Base-by-base conservation (phyloP, 2,797 vertebrate species). In the Typhlichthys eigenmanni region DNA sequence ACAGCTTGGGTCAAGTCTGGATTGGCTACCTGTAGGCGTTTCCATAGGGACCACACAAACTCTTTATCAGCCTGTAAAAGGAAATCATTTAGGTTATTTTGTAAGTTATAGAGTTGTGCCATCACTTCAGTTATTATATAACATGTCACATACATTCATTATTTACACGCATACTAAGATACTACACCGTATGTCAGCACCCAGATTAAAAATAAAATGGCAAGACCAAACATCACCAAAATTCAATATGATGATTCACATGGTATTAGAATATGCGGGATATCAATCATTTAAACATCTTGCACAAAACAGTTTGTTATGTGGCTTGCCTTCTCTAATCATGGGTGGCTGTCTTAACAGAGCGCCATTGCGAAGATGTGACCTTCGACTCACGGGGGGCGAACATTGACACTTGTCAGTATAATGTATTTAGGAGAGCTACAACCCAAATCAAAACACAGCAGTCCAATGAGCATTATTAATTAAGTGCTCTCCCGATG, bases 21-120 rank as follows among this genome's bases (percentile, higher is more conserved):
- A 86, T 93, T 96, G 84, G 93, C 92, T 66, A 93, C 88, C 83
- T 96, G 95, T 32, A 98, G 92, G 47, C 87, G 88, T 87, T 97
- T 98, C 96, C 96, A 98, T 75, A 98, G 92, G 70, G 93, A 96
- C 95, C 95, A 97, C 72, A 97, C 94, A 92, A 98, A 98, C 87
- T 98, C 95, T 92, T 98, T 99, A 88, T 96, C 95, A 76, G 95
- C 95, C 96, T 98, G 85, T 67, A 70, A 71, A 80, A 81, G 70
- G 56, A 72, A 75, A 78, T n/a, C 52, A 75, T 75, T 74, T 58
- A 14, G 3, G 2, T 55, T 80, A 63, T 79, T 24, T 54, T 54
- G 10, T 3, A 10, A 54, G 52, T 54, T 54, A 24, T 54, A 12
- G 7, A 29, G 19, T 29, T 54, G 16, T 24, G 17, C 13, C 47